phyloP scores from a whole-genome alignment of 1,140 invertebrate species.

The Kradibia gibbosae region DNA sequence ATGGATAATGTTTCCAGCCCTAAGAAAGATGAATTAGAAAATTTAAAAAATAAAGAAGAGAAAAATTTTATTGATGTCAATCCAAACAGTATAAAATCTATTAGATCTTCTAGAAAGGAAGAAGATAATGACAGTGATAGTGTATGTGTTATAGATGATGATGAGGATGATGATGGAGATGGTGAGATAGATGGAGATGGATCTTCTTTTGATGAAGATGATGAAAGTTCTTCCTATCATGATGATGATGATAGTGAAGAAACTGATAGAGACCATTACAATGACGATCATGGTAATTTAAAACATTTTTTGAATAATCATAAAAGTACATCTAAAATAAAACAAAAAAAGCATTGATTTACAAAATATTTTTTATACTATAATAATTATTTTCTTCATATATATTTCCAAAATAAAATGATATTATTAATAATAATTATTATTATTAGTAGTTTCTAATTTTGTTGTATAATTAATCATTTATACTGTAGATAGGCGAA shows the following conservation, averaged over 20 bases:
- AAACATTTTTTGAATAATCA: neutral
- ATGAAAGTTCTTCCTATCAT: conserved; percentile 48
- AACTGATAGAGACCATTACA: conserved; percentile 54
- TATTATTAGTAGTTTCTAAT: too few species aligned
- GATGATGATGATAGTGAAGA: conserved; percentile 56
- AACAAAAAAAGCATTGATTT: too few species aligned
- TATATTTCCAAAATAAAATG: too few species aligned
- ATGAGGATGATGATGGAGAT: conserved; percentile 49
- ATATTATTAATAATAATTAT: too few species aligned
- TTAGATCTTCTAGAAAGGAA: conserved; percentile 48
- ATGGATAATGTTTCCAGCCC: conserved; percentile 50
- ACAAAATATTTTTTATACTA: too few species aligned
- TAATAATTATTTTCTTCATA: too few species aligned
- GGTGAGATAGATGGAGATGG: neutral
- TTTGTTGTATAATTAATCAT: neutral
- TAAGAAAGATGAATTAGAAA: conserved; percentile 55
- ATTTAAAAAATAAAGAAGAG: conserved; percentile 48
- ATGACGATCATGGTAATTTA: conserved; percentile 24
- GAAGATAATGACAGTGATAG: conserved; percentile 60
- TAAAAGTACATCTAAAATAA: neutral
- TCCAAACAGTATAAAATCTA: conserved; percentile 49
- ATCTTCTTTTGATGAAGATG: conserved; percentile 34
- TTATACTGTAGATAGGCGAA: conserved; percentile 2
- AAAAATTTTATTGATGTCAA: conserved; percentile 27
- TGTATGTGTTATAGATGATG: conserved; percentile 58